Conservation (phyloP, 1,140 invertebrate species). For the Vollenhovia emeryi region DNA sequence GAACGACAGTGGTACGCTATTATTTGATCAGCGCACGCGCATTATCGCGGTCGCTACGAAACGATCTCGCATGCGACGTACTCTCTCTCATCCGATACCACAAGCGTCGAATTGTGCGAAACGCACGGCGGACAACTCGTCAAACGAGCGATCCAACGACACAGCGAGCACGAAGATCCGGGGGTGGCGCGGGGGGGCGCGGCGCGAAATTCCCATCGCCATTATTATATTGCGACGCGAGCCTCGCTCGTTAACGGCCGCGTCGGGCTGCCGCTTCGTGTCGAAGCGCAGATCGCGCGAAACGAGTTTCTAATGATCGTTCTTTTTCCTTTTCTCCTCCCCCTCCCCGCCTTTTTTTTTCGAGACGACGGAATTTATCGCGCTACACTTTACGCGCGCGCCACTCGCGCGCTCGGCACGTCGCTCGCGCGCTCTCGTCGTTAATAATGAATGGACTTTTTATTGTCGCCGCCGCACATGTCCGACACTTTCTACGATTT, state of each 20-base stretch:
- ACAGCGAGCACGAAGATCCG: not conserved
- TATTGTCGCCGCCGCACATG: conserved; percentile 54
- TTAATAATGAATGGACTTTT: conserved; percentile 67
- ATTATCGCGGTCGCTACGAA: conserved; percentile 28
- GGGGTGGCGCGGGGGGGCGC: not conserved
- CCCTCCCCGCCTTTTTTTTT: not conserved
- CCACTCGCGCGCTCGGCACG: conserved; percentile 26
- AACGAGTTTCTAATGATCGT: conserved; percentile 58
- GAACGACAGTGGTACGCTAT: conserved; percentile 56
- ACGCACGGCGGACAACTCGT: conserved; percentile 34
- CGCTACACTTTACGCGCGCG: conserved; percentile 39
- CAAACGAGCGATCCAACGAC: conserved; percentile 28
- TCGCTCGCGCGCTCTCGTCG: conserved; percentile 46
- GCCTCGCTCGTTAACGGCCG: conserved; percentile 48
- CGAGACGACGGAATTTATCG: conserved; percentile 48
- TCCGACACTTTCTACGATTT: conserved; percentile 57
- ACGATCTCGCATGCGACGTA: conserved; percentile 13
- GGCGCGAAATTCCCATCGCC: conserved; percentile 45
- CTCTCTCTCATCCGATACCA: not conserved
- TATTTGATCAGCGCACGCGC: conserved; percentile 48
- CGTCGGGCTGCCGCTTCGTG: conserved; percentile 47
- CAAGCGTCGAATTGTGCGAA: conserved; percentile 38
- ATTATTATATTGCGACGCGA: conserved; percentile 50
- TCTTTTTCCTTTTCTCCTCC: conserved; percentile 27
- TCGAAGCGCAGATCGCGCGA: conserved; percentile 53